Evolutionary conservation across 2,888 invertebrate genomes (phyloP).

Genomic region (Acleris holmiana): DNA sequence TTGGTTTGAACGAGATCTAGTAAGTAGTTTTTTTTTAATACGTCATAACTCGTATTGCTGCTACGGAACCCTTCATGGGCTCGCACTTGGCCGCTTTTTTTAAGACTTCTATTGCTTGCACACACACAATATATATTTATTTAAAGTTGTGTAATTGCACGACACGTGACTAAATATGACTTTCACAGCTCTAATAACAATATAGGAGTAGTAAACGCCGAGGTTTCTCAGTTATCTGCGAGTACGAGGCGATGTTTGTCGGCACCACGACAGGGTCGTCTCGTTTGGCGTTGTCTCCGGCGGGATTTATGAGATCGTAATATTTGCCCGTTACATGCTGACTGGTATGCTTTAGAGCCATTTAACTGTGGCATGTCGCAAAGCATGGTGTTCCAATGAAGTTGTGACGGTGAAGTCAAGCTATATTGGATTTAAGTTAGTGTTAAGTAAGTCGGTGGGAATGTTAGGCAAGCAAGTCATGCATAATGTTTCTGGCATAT

Average conservation of each 20-base stretch:
- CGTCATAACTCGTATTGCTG: no score
- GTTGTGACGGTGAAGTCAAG: neutral
- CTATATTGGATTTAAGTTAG: neutral
- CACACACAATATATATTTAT: no score
- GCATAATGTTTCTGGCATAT: no score
- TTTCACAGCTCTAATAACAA: neutral
- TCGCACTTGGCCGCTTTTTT: no score
- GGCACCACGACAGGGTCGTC: slow-evolving; percentile 43
- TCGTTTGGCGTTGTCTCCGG: slow-evolving; percentile 50
- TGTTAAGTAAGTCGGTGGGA: neutral
- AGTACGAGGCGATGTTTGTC: slow-evolving; percentile 36
- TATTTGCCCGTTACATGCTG: slow-evolving; percentile 46
- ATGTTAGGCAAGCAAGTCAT: neutral
- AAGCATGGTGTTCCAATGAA: neutral
- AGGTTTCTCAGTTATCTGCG: neutral
- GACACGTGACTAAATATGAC: neutral
- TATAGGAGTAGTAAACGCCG: neutral
- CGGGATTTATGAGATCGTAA: slow-evolving; percentile 57
- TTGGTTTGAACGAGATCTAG: no score
- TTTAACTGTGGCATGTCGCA: neutral
- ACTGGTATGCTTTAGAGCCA: slow-evolving; percentile 25
- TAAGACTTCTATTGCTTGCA: no score
- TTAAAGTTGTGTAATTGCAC: no score
- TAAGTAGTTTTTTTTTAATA: no score
- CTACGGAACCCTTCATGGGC: no score